Conservation (phyloP, 2,888 invertebrate genomes). For the Mythimna vitellina region DNA sequence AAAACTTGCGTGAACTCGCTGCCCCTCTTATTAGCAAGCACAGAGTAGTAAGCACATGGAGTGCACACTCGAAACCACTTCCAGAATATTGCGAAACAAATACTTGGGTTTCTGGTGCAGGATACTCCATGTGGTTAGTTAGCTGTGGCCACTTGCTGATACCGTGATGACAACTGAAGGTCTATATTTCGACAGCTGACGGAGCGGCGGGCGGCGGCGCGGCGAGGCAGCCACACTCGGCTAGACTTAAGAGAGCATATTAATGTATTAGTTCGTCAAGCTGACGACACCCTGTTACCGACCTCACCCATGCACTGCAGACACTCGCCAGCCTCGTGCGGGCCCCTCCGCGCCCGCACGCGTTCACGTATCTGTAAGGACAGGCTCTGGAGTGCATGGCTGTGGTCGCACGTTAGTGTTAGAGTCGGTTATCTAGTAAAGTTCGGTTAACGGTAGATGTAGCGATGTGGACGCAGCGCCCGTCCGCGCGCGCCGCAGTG, state of each 20-base stretch:
- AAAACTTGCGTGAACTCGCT: constrained; percentile 17
- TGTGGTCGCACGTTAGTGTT: constrained; percentile 37
- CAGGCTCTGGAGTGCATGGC: constrained; percentile 19
- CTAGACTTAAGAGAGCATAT: constrained; percentile 53
- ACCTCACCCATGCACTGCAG: constrained; percentile 20
- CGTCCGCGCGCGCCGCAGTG: constrained; percentile 27
- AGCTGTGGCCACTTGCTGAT: constrained; percentile 11
- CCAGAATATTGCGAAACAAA: neutral
- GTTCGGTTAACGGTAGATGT: constrained; percentile 35
- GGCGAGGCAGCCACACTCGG: constrained; percentile 33
- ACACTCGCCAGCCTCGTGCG: no score
- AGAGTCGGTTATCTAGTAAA: constrained; percentile 36
- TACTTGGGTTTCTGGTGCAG: neutral
- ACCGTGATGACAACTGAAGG: constrained; percentile 43
- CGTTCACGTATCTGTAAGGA: neutral
- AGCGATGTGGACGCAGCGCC: neutral
- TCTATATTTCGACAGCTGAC: constrained; percentile 62
- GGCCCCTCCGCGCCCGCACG: neutral
- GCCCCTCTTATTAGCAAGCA: constrained; percentile 36
- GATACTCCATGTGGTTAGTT: constrained; percentile 11
- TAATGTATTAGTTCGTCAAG: constrained; percentile 42
- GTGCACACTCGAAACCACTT: neutral
- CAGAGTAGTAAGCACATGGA: constrained; percentile 41
- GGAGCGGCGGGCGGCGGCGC: constrained; percentile 57
- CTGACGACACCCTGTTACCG: constrained; percentile 38